phyloP scores from a whole-genome alignment of 1,140 invertebrate genomes.

The Apis laboriosa region DNA sequence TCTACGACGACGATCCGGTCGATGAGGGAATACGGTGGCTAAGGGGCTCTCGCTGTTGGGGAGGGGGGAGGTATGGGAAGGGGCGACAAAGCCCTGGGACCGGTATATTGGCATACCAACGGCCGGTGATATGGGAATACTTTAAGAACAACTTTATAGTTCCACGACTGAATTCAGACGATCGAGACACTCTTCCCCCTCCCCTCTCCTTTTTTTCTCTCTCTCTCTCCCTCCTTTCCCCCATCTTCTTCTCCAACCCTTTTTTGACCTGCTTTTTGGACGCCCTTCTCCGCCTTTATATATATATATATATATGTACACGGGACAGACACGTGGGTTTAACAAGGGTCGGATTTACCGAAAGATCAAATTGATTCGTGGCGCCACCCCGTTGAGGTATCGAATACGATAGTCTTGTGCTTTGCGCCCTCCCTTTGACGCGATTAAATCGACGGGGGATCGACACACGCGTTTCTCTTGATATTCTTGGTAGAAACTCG shows the following conservation, averaged over 20 bases:
- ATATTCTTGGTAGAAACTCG: too few relatives aligned
- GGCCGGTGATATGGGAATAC: conserved; percentile 77
- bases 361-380: not conserved
- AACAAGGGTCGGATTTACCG: not conserved
- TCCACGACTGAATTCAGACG: conserved; percentile 57
- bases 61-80: conserved; percentile 62
- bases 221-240: too few relatives aligned
- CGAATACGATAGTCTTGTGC: not conserved
- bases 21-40: conserved; percentile 67
- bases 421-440: not conserved
- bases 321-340: not conserved
- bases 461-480: not conserved
- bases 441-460: not conserved
- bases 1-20: conserved; percentile 41
- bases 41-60: conserved; percentile 53
- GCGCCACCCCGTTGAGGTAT: not conserved
- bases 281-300: too few relatives aligned
- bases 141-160: conserved; percentile 76
- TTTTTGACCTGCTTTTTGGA: not conserved
- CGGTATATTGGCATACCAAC: conserved; percentile 79
- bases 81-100: conserved; percentile 71
- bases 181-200: not conserved
- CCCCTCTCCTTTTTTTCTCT: not conserved
- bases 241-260: not conserved
- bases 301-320: too few relatives aligned